Percentiles rank a stretch among this genome's conserved stretches.
These are phyloP conservation scores for Mystacides longicornis DNA, from an alignment of 2,888 invertebrate species.

Conservation along the genomic window DNA sequence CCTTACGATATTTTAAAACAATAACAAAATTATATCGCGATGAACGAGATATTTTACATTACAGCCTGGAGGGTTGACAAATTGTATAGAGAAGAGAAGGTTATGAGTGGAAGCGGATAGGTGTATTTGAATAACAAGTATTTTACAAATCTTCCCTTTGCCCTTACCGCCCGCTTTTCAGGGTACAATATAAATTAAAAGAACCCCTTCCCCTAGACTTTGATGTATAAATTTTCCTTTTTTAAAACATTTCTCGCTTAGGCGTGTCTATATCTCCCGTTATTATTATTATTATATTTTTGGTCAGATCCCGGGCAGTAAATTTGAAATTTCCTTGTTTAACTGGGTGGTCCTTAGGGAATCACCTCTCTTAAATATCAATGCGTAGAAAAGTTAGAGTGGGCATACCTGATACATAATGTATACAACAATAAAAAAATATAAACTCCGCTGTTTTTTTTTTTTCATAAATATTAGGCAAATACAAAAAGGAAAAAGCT, in stretches of 20 bases:
- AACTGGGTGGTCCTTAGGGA: conserved; percentile 6
- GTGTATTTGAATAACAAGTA: neutral
- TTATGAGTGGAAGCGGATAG: neutral
- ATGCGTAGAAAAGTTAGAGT: neutral
- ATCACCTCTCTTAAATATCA: conserved; percentile 4
- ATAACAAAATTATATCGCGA: too few species aligned
- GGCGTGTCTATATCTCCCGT: neutral
- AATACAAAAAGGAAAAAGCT: neutral
- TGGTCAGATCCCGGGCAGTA: neutral
- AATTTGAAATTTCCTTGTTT: conserved; percentile 7
- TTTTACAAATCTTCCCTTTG: neutral
- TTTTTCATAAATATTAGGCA: conserved; percentile 6
- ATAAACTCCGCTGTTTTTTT: neutral
- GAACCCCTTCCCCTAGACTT: conserved; percentile 10
- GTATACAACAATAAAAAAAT: neutral
- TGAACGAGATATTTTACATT: neutral
- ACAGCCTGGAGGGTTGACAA: neutral
- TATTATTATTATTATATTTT: conserved; percentile 12
- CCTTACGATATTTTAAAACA: too few species aligned
- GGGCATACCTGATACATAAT: neutral
- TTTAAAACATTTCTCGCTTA: conserved; percentile 12
- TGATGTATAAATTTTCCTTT: conserved; percentile 16
- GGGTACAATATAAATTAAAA: conserved; percentile 16
- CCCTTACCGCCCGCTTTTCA: neutral
- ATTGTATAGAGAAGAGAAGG: neutral